Conservation (phyloP, 2,888 invertebrate species). For the Caenorhabditis doughertyi region DNA sequence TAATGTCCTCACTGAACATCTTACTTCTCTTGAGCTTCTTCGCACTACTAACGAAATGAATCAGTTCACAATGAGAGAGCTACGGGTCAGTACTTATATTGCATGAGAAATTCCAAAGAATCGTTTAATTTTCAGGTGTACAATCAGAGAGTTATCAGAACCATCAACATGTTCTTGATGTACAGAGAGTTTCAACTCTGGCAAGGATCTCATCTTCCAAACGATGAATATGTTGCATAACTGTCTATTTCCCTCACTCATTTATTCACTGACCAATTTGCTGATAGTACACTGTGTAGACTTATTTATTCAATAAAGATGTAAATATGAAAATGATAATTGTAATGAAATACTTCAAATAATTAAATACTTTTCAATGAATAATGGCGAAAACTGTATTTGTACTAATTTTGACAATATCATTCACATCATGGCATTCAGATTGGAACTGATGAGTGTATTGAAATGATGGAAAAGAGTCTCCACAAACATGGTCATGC, state of each 20-base stretch:
- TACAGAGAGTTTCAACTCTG: slow-evolving; percentile 23
- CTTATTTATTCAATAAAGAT: too few relatives aligned
- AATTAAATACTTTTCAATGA: too few relatives aligned
- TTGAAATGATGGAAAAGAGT: background rate
- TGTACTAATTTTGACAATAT: too few relatives aligned
- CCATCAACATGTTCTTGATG: background rate
- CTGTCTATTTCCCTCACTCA: background rate
- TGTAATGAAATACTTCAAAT: too few relatives aligned
- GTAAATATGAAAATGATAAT: too few relatives aligned
- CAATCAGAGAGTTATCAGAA: slow-evolving; percentile 2
- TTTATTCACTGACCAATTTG: too few relatives aligned
- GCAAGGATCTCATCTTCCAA: slow-evolving; percentile 2
- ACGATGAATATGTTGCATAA: background rate
- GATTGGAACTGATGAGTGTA: background rate
- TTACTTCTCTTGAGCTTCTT: background rate
- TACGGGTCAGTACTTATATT: background rate
- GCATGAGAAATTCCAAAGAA: too few relatives aligned
- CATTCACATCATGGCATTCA: background rate
- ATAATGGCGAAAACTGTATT: too few relatives aligned
- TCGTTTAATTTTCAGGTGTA: background rate
- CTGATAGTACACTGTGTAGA: too few relatives aligned
- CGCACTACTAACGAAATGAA: background rate
- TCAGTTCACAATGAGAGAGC: background rate
- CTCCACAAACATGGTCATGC: background rate
- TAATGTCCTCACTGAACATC: background rate